Conservation (phyloP, 2,888 invertebrate genomes). For the Amphipoea lucens region DNA sequence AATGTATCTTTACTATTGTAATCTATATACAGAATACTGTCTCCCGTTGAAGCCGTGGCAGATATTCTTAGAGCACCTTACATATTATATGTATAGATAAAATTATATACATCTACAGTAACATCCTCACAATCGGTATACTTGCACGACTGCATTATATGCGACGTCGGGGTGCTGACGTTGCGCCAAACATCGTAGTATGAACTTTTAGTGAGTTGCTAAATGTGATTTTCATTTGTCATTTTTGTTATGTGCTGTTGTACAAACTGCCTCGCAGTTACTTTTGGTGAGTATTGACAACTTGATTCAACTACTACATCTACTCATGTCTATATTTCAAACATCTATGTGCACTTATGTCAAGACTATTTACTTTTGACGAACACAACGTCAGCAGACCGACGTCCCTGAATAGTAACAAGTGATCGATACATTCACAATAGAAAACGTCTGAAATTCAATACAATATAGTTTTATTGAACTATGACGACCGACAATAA, state of each 20-base stretch:
- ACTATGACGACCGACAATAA: conserved; percentile 63
- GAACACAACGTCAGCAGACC: conserved; percentile 17
- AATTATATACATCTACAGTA: conserved; percentile 66
- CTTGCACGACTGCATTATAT: conserved; percentile 27
- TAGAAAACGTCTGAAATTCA: conserved; percentile 58
- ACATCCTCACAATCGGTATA: conserved; percentile 44
- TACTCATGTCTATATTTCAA: conserved; percentile 31
- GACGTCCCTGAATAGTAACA: conserved; percentile 42
- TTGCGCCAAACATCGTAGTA: not conserved
- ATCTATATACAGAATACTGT: too few relatives aligned
- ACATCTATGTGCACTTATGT: conserved; percentile 37
- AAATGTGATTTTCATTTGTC: conserved; percentile 8
- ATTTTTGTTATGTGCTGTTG: conserved; percentile 9
- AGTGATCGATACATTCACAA: conserved; percentile 56
- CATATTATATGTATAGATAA: conserved; percentile 69
- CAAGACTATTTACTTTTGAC: not conserved
- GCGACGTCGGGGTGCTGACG: conserved; percentile 20
- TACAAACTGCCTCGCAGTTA: conserved; percentile 1
- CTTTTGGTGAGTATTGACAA: not conserved
- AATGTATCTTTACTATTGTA: too few relatives aligned
- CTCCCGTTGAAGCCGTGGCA: too few relatives aligned
- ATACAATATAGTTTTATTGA: conserved; percentile 56
- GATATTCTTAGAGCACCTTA: conserved; percentile 11
- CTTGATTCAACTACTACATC: conserved; percentile 16
- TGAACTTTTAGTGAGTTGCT: conserved; percentile 12